Evolutionary conservation across 2,888 invertebrate species (phyloP), one percentile per base, ranked within the genome.

Genomic region (Eueremaeus valkanovi): DNA sequence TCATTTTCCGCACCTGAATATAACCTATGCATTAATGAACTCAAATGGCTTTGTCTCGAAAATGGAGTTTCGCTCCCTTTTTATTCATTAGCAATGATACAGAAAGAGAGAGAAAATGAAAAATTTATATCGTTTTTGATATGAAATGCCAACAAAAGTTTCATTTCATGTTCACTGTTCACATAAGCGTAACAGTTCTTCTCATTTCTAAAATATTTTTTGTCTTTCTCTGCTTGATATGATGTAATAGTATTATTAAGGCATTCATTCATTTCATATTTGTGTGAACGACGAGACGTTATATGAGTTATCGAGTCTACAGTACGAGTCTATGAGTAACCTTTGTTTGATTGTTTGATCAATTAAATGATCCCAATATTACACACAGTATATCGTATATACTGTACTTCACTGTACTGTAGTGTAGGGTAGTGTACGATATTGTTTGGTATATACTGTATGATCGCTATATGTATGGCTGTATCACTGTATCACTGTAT

Each of bases 191-290:
- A 61, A 61, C 61, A 3, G 29, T 58, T 58, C 58, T 58, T n/a
- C 29, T 58, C 58, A 3, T 58, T 24, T 51, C 21, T 51, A 24
- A n/a, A 24, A n/a, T 40, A 40, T 70, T 40, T 70, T 40, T 24
- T 21, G 2, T 55, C 29, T 61, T 31, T 61, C 61, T 61, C 61
- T 61, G 61, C 61, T 61, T 61, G 31, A 61, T 21, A 61, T 61
- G 61, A 61, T 61, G 31, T 61, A 61, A 61, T 61, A 21, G 55
- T 61, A 31, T 61, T 61, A 61, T 61, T 61, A 61, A 31, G 24
- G 31, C 13, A 61, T 31, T 31, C 61, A 61, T 61, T 61, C 61
- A 61, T 61, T 31, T 58, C 24, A 45, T 45, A 36, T 45, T 45
- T 45, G 45, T 45, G 45, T 51, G 51, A 51, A 24, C 3, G 3